These are phyloP conservation scores for Spodoptera litura DNA, from an alignment of 1,140 invertebrate species.

Conservation along the genomic window DNA sequence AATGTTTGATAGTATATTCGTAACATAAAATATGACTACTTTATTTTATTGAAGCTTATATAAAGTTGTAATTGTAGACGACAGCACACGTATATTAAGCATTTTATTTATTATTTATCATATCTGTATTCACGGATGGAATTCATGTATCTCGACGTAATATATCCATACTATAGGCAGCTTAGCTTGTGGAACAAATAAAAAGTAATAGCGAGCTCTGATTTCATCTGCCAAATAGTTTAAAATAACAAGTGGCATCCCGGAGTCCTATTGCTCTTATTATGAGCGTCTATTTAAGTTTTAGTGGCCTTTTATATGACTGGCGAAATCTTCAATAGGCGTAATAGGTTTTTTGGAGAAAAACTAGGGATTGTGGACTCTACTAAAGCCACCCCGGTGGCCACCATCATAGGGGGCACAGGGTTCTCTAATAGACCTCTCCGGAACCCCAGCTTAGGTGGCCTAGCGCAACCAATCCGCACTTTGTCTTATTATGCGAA, in stretches of 20 bases:
- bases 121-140: slow-evolving; percentile 46
- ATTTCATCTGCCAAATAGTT: slow-evolving; percentile 1
- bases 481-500: not conserved
- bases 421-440: too few species aligned
- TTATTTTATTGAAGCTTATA: too few species aligned
- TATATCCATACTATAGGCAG: slow-evolving; percentile 28
- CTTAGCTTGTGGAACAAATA: slow-evolving; percentile 52
- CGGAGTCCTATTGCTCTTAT: not conserved
- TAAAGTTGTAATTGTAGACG: not conserved
- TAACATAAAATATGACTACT: too few species aligned
- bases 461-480: not conserved
- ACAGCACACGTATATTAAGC: not conserved
- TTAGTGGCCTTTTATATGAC: not conserved
- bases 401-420: too few species aligned
- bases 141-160: slow-evolving; percentile 49
- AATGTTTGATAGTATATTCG: not conserved
- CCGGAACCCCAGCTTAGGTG: too few species aligned
- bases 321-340: too few species aligned
- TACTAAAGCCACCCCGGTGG: too few species aligned
- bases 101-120: slow-evolving; percentile 45
- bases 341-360: too few species aligned
- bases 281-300: not conserved
- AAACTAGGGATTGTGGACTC: too few species aligned
- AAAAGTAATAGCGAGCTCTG: slow-evolving; percentile 28
- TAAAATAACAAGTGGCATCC: not conserved